Evolutionary conservation across 2,113 vertebrate genomes (phyloP), one percentile per base, ranked within the genome.

Genomic region (Psettodes erumei): DNA sequence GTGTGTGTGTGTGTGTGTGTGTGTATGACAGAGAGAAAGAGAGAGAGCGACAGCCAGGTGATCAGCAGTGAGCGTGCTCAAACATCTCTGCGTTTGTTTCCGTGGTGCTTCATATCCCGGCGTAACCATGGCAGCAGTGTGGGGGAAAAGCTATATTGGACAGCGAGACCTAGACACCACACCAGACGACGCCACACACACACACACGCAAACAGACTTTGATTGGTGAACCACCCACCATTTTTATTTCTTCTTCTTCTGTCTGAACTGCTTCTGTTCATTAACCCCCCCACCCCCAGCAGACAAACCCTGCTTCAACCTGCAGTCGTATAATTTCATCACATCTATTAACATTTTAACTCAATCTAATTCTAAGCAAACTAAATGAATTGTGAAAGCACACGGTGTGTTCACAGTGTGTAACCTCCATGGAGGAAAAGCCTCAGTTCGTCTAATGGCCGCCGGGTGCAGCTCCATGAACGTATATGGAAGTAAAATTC

Each of bases 71-170:
- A 71, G 77, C 54, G 35, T 65, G 82, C 27, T 83, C 77, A 73
- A 60, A 67, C 19, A 5, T 51, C 69, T 43, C 19, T 59, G 48
- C 37, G 47, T 71, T 85, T 64, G 65, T 75, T 77, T 77, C 77
- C 2, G 45, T 25, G 56, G 62, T 9, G 19, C 55, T 63, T 66
- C 66, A 43, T 63, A 66, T 72, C 45, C 37, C 19, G 50, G 50
- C 4, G 89, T 90, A 81, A 87, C 87, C 89, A 89, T 89, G 85
- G 85, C 18, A 86, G 64, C 74, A 1, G 21, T 6, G 45, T 82
- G 80, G 50, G 60, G 84, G 66, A 70, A 76, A 65, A 80, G 70
- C 75, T 80, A 74, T 74, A 74, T 79, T 75, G 61, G 77, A 83
- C 38, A 66, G 42, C 8, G 12, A 66, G 61, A 54, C 50, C 21